Percentiles rank a stretch among this genome's conserved stretches.
Conservation (phyloP, 2,888 invertebrate species). For the Galerucella nymphaeae region DNA sequence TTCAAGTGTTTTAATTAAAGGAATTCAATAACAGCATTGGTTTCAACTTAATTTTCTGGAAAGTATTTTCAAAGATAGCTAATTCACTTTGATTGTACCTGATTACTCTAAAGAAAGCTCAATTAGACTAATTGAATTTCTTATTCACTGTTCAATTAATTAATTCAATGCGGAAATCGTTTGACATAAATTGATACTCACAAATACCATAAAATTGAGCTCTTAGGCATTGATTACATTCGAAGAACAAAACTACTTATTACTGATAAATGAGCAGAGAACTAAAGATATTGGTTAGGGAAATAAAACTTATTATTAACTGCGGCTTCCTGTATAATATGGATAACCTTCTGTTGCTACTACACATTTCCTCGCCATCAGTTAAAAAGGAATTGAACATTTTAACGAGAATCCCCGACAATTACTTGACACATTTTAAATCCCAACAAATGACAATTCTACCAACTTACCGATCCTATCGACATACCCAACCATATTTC, state of each 20-base stretch:
- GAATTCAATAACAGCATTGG: neutral
- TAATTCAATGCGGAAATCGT: neutral
- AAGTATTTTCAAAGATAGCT: neutral
- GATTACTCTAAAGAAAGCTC: neutral
- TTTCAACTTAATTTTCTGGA: neutral
- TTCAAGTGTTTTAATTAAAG: neutral
- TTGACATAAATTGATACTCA: neutral
- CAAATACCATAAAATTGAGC: no score
- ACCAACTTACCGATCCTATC: slow-evolving; percentile 61
- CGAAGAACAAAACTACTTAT: no score
- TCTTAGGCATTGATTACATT: no score
- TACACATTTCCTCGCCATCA: neutral
- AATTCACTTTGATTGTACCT: slow-evolving; percentile 8
- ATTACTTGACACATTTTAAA: slow-evolving; percentile 23
- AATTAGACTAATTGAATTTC: slow-evolving; percentile 2
- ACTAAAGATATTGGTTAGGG: no score
- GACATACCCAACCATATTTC: slow-evolving; percentile 59
- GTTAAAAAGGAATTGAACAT: no score
- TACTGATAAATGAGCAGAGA: no score
- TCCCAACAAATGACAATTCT: slow-evolving; percentile 12
- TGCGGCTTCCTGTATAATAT: no score
- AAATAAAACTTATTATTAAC: no score
- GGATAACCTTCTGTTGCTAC: no score
- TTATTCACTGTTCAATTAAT: slow-evolving; percentile 29
- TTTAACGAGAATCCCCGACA: neutral